Evolutionary conservation across 2,888 invertebrate genomes (phyloP).

Genomic region (Dione vanillae): DNA sequence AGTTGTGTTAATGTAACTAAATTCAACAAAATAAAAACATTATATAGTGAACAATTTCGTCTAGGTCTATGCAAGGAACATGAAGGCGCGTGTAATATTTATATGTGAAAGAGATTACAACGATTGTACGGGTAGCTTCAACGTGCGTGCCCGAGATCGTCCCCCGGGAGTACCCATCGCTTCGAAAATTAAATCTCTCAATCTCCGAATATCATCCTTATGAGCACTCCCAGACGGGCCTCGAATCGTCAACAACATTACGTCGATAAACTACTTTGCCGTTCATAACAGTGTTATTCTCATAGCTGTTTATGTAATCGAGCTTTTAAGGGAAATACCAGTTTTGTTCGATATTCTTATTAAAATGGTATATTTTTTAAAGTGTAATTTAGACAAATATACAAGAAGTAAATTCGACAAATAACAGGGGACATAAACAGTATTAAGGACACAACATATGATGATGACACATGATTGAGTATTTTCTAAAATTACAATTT

Average conservation of each 20-base stretch:
- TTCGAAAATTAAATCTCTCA: no score
- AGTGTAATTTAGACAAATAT: no score
- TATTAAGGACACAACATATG: no score
- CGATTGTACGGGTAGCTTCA: conserved; percentile 1
- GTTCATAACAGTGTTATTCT: not conserved
- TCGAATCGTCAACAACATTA: conserved; percentile 22
- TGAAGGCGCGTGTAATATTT: conserved; percentile 23
- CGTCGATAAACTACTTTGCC: conserved; percentile 25
- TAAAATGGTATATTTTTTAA: no score
- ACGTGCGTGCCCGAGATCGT: conserved; percentile 19
- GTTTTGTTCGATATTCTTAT: no score
- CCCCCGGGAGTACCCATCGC: conserved; percentile 31
- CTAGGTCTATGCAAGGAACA: not conserved
- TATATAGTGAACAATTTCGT: no score
- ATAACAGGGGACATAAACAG: no score
- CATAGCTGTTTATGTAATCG: not conserved
- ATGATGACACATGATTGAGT: no score
- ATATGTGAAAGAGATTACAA: conserved; percentile 27
- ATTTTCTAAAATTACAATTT: no score
- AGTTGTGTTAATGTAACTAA: no score
- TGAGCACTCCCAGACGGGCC: conserved; percentile 23
- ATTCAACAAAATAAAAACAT: not conserved
- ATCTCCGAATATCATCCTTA: conserved; percentile 11
- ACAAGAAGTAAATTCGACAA: no score
- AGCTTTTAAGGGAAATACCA: not conserved